A percentile compares a stretch with the other conserved stretches of the same genome.
Evolutionary conservation across 1,140 invertebrate genomes (phyloP).

Genomic region (Ephestia elutella): DNA sequence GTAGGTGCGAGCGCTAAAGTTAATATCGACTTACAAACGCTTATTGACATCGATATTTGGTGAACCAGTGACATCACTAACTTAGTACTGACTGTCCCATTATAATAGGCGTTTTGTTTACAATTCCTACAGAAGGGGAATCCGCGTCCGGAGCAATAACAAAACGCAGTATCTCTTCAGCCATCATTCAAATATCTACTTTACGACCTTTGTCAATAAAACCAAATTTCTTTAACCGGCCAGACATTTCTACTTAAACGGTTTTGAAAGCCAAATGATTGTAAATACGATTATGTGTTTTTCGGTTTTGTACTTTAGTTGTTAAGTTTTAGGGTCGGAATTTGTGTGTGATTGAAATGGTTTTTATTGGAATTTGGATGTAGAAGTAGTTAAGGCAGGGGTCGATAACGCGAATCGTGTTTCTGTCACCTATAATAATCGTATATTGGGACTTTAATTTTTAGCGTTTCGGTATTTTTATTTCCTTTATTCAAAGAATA

Average conservation of each 20-base stretch:
- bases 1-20: too few relatives aligned
- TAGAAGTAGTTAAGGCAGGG: not conserved
- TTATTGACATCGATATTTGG: not conserved
- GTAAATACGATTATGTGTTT: constrained; percentile 11
- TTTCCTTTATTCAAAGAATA: not conserved
- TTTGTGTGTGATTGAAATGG: not conserved
- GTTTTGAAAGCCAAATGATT: constrained; percentile 9
- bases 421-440: constrained; percentile 36
- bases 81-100: constrained; percentile 40
- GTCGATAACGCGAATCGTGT: constrained; percentile 46
- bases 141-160: constrained; percentile 20
- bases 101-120: constrained; percentile 70
- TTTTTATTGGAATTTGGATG: not conserved
- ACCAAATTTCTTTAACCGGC: constrained; percentile 15
- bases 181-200: constrained; percentile 23
- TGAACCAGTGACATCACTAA: constrained; percentile 27
- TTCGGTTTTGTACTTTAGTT: not conserved
- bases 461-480: not conserved
- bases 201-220: constrained; percentile 11
- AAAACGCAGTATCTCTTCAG: constrained; percentile 21
- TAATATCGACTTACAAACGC: too few relatives aligned
- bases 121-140: constrained; percentile 62
- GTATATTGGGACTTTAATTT: constrained; percentile 9
- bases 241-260: constrained; percentile 16
- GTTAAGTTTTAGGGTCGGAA: not conserved